Conservation (phyloP, 2,113 vertebrate species). For the Tringa solitaria region DNA sequence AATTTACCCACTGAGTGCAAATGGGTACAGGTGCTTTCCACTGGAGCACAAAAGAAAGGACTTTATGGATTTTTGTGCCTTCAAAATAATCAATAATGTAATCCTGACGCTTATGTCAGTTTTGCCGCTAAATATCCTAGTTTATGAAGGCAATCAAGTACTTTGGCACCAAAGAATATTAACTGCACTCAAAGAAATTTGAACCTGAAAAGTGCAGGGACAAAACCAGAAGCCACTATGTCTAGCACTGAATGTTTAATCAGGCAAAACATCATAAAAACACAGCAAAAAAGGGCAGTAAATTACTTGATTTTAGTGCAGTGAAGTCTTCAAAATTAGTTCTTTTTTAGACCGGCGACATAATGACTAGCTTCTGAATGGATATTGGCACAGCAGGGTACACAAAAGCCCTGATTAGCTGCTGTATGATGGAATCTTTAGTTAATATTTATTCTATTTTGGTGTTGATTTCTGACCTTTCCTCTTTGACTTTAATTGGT, state of each 20-base stretch:
- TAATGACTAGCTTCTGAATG: slow-evolving; percentile 54
- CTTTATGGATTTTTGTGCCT: not conserved
- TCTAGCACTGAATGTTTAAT: slow-evolving; percentile 3
- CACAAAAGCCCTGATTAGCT: slow-evolving; percentile 57
- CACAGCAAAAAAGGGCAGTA: not conserved
- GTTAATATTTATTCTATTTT: slow-evolving; percentile 43
- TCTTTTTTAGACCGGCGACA: slow-evolving; percentile 37
- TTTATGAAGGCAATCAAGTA: slow-evolving; percentile 28
- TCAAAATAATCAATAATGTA: slow-evolving; percentile 8
- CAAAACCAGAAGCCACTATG: slow-evolving; percentile 8
- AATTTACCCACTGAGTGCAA: not conserved
- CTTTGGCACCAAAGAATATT: not conserved
- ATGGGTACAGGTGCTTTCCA: not conserved
- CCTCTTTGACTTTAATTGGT: slow-evolving; percentile 19
- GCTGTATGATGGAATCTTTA: not conserved
- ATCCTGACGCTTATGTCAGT: not conserved
- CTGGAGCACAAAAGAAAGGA: not conserved
- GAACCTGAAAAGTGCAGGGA: not conserved
- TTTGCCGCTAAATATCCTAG: not conserved
- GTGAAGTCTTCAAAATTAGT: slow-evolving; percentile 51
- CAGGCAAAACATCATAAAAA: slow-evolving; percentile 30
- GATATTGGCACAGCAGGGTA: slow-evolving; percentile 64
- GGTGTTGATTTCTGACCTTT: slow-evolving; percentile 26
- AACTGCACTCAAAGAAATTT: not conserved
- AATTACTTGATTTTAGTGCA: slow-evolving; percentile 54